Base-by-base conservation (phyloP, 2,113 vertebrate species). In the Sitta europaea region DNA sequence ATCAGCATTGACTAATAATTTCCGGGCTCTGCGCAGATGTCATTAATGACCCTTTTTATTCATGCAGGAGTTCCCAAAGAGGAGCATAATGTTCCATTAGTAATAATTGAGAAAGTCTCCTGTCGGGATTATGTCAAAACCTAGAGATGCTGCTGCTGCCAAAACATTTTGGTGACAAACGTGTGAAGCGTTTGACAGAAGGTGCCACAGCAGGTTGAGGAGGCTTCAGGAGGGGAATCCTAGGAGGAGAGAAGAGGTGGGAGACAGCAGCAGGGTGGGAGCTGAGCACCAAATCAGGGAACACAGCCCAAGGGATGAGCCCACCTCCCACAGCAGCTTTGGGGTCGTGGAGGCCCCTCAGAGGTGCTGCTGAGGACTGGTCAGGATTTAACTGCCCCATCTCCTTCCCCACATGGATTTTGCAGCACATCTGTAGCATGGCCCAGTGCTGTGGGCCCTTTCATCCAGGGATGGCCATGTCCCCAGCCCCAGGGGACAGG, bases 21-120 rank as follows among this genome's bases (percentile, higher is more conserved):
- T 97, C 98, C 84, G 86, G 97, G 97, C 97, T 98, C 92, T 62
- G 95, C 48, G 92, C 95, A 97, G 97, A 96, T 94, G 95, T 97
- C 98, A 97, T 98, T 98, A 98, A 98, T 98, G 98, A 98, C 98
- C 98, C 97, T 98, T 98, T 98, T 98, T 98, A 98, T 98, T 98
- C 98, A 98, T 98, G 96, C 97, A 98, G 96, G 96, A 97, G 97
- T 97, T 98, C 98, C 97, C 95, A 96, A 98, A 97, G 97, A 98
- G 92, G 79, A 98, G 96, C 90, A 55, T 97, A 97, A 98, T 97
- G 97, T 97, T 98, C 98, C 98, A 98, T 98, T 98, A 98, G 98
- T 97, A 97, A 97, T 98, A 98, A 98, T 98, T 98, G 98, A 98
- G 97, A 97, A 97, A 98, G 94, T 98, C 96, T 97, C 96, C 98